Evolutionary conservation across 2,888 invertebrate genomes (phyloP).

Genomic region (Cremastinae sp.): DNA sequence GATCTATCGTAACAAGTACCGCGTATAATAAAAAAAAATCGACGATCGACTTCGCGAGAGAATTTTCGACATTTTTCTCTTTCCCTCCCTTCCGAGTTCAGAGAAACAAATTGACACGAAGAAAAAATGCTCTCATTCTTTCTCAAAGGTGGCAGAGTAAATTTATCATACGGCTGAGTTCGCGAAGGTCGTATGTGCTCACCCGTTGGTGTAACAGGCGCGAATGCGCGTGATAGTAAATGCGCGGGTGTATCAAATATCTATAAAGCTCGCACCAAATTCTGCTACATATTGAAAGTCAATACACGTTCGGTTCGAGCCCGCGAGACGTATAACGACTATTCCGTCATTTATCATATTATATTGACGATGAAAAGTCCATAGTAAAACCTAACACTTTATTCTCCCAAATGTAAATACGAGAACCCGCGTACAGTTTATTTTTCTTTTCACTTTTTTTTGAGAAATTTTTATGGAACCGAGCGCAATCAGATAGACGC

Average conservation of each 20-base stretch:
- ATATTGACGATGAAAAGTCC: slow-evolving; percentile 39
- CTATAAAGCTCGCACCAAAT: slow-evolving; percentile 11
- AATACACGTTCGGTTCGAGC: slow-evolving; percentile 50
- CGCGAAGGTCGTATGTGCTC: slow-evolving; percentile 25
- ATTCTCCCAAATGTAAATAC: slow-evolving; percentile 3
- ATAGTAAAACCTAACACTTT: slow-evolving; percentile 39
- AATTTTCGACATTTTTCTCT: slow-evolving; percentile 15
- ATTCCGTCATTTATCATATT: slow-evolving; percentile 53
- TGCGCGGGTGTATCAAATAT: slow-evolving; percentile 27
- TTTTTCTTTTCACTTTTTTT: not conserved
- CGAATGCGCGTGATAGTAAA: slow-evolving; percentile 6
- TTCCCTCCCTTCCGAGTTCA: slow-evolving; percentile 6
- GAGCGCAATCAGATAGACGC: no score
- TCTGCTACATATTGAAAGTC: slow-evolving; percentile 51
- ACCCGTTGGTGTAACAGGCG: not conserved
- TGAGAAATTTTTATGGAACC: not conserved
- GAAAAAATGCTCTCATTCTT: slow-evolving; percentile 39
- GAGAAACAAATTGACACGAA: slow-evolving; percentile 19
- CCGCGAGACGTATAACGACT: slow-evolving; percentile 27
- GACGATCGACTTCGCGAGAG: not conserved
- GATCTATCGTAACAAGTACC: no score
- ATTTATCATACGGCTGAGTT: slow-evolving; percentile 49
- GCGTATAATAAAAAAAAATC: no score
- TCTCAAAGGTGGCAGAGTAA: slow-evolving; percentile 40
- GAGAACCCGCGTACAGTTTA: not conserved